Evolutionary conservation across 2,888 invertebrate genomes (phyloP).

Genomic region (Junonia oenone): DNA sequence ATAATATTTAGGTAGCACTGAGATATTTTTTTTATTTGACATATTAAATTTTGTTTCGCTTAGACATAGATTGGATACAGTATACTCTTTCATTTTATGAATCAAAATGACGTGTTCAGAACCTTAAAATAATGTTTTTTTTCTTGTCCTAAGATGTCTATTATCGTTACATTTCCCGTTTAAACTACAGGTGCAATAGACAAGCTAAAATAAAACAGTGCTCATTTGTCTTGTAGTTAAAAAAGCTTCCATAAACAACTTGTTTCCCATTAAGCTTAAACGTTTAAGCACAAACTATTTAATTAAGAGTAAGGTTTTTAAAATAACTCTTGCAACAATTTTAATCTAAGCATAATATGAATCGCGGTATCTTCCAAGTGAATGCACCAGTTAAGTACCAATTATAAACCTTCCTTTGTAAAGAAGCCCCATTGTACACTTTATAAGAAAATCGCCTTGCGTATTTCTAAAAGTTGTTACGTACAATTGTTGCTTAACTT

Average conservation of each 20-base stretch:
- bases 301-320: conserved; percentile 14
- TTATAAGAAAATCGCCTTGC: conserved; percentile 24
- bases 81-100: neutral
- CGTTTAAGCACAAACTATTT: conserved; percentile 13
- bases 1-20: no score
- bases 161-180: neutral
- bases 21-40: no score
- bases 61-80: no score
- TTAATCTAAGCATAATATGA: conserved; percentile 20
- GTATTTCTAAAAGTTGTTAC: conserved; percentile 41
- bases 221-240: neutral
- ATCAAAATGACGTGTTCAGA: no score
- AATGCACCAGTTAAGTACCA: conserved; percentile 27
- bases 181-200: neutral
- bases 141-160: neutral
- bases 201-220: neutral
- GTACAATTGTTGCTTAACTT: conserved; percentile 55
- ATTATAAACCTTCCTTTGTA: conserved; percentile 29
- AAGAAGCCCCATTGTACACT: conserved; percentile 26
- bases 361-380: conserved; percentile 25
- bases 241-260: neutral
- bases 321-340: conserved; percentile 22
- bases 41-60: no score
- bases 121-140: no score
- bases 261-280: neutral